Percentiles rank a stretch among this genome's conserved stretches.
Conservation (phyloP, 2,888 invertebrate genomes). For the Brachyptera putata region DNA sequence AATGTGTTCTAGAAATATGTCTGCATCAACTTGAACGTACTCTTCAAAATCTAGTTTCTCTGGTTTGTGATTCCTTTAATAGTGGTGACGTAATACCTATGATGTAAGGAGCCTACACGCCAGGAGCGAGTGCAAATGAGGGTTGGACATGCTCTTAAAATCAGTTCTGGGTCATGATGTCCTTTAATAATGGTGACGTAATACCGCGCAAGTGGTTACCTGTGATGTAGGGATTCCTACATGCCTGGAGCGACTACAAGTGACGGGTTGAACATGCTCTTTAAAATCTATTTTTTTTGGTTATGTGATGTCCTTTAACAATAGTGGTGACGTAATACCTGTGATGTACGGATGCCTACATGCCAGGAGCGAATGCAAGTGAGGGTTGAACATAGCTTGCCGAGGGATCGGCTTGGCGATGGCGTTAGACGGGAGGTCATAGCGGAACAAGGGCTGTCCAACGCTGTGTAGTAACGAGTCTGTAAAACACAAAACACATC, state of each 20-base stretch:
- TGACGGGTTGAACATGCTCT: too few species aligned
- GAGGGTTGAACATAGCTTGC: slow-evolving; percentile 59
- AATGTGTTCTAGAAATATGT: too few species aligned
- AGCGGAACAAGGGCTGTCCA: slow-evolving; percentile 31
- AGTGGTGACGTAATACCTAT: slow-evolving; percentile 58
- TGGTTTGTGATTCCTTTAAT: too few species aligned
- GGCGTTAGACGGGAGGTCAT: slow-evolving; percentile 39
- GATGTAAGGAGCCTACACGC: slow-evolving; percentile 82
- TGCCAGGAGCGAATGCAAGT: slow-evolving; percentile 74
- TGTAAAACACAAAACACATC: slow-evolving; percentile 20
- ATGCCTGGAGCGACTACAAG: too few species aligned
- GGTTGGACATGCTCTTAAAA: slow-evolving; percentile 54
- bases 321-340: slow-evolving; percentile 53
- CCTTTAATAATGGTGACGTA: too few species aligned
- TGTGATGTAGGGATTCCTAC: too few species aligned
- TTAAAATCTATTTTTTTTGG: too few species aligned
- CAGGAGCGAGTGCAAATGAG: slow-evolving; percentile 75
- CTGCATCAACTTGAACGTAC: too few species aligned
- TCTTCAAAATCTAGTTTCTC: too few species aligned
- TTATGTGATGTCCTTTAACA: too few species aligned
- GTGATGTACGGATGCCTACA: slow-evolving; percentile 83
- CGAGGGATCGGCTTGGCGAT: slow-evolving; percentile 84
- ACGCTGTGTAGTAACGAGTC: slow-evolving; percentile 26
- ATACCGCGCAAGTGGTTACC: too few species aligned
- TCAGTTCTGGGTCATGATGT: too few species aligned